Percentiles rank a stretch among this genome's conserved stretches.
Evolutionary conservation across 2,113 vertebrate genomes (phyloP).

Genomic region (Platichthys flesus): DNA sequence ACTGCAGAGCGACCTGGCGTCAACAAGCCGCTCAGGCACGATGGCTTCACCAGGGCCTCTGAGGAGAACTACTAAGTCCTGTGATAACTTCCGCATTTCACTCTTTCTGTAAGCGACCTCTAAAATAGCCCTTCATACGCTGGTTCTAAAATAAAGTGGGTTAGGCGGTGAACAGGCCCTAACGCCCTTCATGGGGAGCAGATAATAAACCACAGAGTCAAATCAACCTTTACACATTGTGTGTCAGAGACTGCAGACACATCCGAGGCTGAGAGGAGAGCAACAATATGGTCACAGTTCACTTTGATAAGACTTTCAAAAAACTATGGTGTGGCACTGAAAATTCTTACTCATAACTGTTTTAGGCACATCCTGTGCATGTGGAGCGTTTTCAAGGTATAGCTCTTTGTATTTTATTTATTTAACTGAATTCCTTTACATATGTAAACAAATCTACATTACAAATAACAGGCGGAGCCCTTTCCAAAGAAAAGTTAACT

Average conservation of each 20-base stretch:
- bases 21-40: constrained; percentile 25
- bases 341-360: too few species aligned
- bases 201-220: not conserved
- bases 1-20: constrained; percentile 39
- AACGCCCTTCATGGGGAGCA: not conserved
- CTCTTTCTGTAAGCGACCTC: constrained; percentile 14
- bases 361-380: too few species aligned
- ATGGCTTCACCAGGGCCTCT: constrained; percentile 47
- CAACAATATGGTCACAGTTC: not conserved
- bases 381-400: too few species aligned
- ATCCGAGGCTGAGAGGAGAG: not conserved
- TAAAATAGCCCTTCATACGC: not conserved
- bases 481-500: too few species aligned
- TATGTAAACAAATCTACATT: too few species aligned
- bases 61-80: constrained; percentile 19
- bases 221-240: not conserved
- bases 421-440: too few species aligned
- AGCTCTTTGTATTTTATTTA: too few species aligned
- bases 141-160: not conserved
- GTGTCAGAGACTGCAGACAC: not conserved
- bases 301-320: too few species aligned
- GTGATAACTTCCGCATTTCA: constrained; percentile 29
- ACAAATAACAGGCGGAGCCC: too few species aligned
- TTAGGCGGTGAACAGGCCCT: not conserved
- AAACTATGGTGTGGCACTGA: not conserved